A percentile compares a stretch with the other conserved stretches of the same genome.
These are phyloP conservation scores for Allolobophora icterica DNA, from an alignment of 2,888 invertebrate species.

Conservation along the genomic window DNA sequence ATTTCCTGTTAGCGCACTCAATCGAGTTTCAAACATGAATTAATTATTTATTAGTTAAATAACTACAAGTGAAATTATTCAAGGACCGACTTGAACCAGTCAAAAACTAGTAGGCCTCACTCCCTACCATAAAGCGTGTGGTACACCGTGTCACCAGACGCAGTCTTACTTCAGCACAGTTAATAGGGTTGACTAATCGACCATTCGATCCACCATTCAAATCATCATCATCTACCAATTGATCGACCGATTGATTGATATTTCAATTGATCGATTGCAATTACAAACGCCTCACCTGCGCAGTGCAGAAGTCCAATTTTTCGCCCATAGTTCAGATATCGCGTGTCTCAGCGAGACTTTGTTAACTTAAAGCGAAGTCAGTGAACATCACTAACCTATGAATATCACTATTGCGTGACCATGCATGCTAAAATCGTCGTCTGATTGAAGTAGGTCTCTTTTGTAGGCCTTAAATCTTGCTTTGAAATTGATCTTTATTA, in stretches of 20 bases:
- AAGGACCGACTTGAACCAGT: background rate
- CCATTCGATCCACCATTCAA: background rate
- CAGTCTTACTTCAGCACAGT: background rate
- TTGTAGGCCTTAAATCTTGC: background rate
- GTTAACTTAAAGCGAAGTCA: background rate
- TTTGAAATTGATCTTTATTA: background rate
- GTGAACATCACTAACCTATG: background rate
- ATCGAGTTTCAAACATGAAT: background rate
- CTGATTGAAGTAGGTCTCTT: background rate
- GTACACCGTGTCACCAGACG: background rate
- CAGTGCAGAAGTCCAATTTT: background rate
- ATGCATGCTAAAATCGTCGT: background rate
- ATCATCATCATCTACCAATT: background rate
- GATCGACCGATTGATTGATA: background rate
- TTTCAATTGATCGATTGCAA: background rate
- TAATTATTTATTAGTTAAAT: background rate
- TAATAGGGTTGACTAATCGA: background rate
- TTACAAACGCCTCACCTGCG: background rate
- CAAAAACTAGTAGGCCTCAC: too few relatives aligned
- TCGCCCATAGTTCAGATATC: constrained; percentile 10
- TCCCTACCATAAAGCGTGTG: background rate
- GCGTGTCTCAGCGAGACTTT: background rate
- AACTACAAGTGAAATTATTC: background rate
- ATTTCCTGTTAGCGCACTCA: background rate
- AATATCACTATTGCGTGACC: background rate